Conservation (phyloP, 2,888 invertebrate genomes). For the Acrobasis suavella region DNA sequence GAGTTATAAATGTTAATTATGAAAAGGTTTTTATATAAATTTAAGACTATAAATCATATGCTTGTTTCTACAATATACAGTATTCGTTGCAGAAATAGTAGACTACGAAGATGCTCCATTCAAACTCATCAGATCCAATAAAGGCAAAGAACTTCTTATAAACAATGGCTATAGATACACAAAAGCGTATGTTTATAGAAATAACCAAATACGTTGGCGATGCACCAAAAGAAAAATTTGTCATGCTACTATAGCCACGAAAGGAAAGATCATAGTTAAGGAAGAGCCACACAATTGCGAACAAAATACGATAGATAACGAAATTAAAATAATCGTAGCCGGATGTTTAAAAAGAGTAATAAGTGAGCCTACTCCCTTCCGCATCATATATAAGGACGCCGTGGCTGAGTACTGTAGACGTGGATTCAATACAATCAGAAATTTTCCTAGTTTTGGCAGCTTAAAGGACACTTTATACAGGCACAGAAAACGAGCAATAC, state of each 20-base stretch:
- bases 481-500: constrained; percentile 7
- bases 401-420: not conserved
- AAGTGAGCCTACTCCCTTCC: constrained; percentile 9
- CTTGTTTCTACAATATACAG: no score
- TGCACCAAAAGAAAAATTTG: constrained; percentile 6
- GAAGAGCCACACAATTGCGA: constrained; percentile 9
- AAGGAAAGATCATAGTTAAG: constrained; percentile 1
- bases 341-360: constrained; percentile 1
- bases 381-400: constrained; percentile 4
- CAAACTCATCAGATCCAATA: constrained; percentile 14
- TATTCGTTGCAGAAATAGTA: constrained; percentile 7
- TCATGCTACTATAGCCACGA: constrained; percentile 1
- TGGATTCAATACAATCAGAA: constrained; percentile 3
- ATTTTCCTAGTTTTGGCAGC: constrained; percentile 6
- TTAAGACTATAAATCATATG: no score
- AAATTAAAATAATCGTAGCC: constrained; percentile 2
- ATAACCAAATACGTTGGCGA: constrained; percentile 8
- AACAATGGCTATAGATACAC: constrained; percentile 21
- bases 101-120: constrained; percentile 9
- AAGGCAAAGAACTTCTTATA: constrained; percentile 13
- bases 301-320: constrained; percentile 10
- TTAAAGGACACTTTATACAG: not conserved
- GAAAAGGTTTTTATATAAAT: no score
- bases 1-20: no score
- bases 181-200: constrained; percentile 5